These are phyloP conservation scores for Hystrix brachyura DNA, from an alignment of 2,113 vertebrate genomes.

Conservation along the genomic window DNA sequence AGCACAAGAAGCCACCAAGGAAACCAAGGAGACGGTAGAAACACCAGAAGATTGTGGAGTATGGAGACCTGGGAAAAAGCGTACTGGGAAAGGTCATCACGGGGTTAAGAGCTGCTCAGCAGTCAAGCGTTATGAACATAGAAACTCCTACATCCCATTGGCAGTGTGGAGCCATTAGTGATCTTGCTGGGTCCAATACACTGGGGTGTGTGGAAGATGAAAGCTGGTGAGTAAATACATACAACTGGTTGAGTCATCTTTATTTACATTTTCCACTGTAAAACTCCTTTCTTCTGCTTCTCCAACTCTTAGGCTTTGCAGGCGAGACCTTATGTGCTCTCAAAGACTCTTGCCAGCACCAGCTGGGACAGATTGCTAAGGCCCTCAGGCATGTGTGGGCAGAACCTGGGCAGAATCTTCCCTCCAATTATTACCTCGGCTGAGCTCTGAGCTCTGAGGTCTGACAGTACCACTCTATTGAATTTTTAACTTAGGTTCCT, in stretches of 20 bases:
- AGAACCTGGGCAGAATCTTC: background rate
- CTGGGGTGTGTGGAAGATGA: background rate
- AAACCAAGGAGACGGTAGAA: background rate
- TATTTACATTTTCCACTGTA: background rate
- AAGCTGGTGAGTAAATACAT: background rate
- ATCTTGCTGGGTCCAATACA: background rate
- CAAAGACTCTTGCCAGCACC: background rate
- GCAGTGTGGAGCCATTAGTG: background rate
- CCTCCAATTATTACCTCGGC: background rate
- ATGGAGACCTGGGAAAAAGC: background rate
- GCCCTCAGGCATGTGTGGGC: background rate
- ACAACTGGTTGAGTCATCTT: background rate
- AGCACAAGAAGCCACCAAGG: background rate
- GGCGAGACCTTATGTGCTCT: background rate
- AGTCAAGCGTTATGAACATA: background rate
- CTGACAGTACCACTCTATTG: background rate
- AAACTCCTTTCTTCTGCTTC: background rate
- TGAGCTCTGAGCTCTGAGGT: background rate
- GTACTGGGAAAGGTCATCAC: background rate
- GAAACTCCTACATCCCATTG: background rate
- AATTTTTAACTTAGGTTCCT: background rate
- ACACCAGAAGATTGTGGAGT: fast-evolving
- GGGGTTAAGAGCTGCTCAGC: background rate
- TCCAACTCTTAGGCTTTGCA: background rate
- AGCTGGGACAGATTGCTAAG: background rate